These are phyloP conservation scores for Parnassius orleans DNA, from an alignment of 2,888 invertebrate species.

Conservation along the genomic window DNA sequence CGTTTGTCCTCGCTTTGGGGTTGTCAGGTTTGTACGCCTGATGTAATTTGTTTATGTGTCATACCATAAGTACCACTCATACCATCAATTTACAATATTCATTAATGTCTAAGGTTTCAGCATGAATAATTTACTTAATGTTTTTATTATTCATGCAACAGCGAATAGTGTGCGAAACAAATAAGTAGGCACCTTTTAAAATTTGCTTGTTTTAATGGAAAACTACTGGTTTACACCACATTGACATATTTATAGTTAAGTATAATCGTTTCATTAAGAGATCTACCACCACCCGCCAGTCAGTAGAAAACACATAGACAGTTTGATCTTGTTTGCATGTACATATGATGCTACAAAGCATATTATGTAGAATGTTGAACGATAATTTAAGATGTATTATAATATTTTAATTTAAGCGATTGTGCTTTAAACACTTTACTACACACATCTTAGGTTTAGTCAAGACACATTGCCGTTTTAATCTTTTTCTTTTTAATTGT, in stretches of 20 bases:
- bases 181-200: too few species aligned
- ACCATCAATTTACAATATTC: neutral
- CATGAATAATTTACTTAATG: constrained; percentile 41
- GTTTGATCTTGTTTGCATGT: constrained; percentile 45
- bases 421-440: neutral
- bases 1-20: constrained; percentile 52
- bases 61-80: neutral
- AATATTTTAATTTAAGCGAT: neutral
- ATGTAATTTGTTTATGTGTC: constrained; percentile 44
- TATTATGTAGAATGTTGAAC: constrained; percentile 15
- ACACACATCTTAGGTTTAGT: constrained; percentile 11
- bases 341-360: constrained; percentile 34
- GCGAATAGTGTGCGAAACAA: constrained; percentile 2
- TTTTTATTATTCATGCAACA: constrained; percentile 29
- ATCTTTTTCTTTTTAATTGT: too few species aligned
- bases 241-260: constrained; percentile 15
- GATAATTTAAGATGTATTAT: neutral
- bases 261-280: constrained; percentile 1
- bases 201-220: neutral
- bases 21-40: constrained; percentile 33
- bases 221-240: constrained; percentile 3
- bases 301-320: constrained; percentile 19
- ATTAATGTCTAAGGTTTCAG: constrained; percentile 37
- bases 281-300: neutral
- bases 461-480: too few species aligned